phyloP scores from a whole-genome alignment of 2,113 vertebrate genomes.

The Lampris megalopsis region DNA sequence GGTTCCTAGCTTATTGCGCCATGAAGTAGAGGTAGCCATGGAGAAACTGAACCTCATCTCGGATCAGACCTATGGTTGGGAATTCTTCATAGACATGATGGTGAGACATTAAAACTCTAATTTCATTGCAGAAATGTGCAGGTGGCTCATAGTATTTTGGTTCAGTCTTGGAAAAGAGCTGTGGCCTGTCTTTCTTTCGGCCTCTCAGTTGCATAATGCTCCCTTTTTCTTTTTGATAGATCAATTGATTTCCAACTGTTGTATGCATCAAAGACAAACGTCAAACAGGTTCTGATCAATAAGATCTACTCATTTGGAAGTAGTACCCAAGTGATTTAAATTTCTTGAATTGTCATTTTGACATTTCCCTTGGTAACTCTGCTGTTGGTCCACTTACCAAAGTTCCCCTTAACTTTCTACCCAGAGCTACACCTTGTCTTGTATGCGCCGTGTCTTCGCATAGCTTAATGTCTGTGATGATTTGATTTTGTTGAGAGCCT shows the following conservation, averaged over 20 bases:
- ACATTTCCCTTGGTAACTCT: too few relatives aligned
- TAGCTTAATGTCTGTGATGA: too few relatives aligned
- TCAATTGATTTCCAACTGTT: neutral
- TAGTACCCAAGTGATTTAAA: too few relatives aligned
- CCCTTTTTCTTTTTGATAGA: too few relatives aligned
- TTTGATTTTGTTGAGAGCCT: too few relatives aligned
- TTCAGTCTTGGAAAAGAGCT: neutral
- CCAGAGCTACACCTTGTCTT: too few relatives aligned
- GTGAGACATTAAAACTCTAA: conserved; percentile 65
- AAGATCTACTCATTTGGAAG: too few relatives aligned
- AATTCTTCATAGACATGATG: conserved; percentile 87
- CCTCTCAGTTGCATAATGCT: neutral
- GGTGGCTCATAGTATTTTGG: neutral
- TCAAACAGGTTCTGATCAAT: neutral
- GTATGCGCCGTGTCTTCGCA: too few relatives aligned
- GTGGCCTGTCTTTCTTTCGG: neutral
- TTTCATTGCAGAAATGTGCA: neutral
- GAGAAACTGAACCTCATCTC: conserved; percentile 78
- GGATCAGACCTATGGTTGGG: conserved; percentile 83
- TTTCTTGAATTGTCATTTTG: too few relatives aligned
- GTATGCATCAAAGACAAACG: neutral
- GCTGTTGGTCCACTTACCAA: too few relatives aligned
- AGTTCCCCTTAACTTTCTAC: too few relatives aligned
- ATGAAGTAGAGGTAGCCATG: conserved; percentile 81
- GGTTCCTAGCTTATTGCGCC: conserved; percentile 71